Conservation (phyloP, 2,113 vertebrate genomes). For the Nesogale talazaci region DNA sequence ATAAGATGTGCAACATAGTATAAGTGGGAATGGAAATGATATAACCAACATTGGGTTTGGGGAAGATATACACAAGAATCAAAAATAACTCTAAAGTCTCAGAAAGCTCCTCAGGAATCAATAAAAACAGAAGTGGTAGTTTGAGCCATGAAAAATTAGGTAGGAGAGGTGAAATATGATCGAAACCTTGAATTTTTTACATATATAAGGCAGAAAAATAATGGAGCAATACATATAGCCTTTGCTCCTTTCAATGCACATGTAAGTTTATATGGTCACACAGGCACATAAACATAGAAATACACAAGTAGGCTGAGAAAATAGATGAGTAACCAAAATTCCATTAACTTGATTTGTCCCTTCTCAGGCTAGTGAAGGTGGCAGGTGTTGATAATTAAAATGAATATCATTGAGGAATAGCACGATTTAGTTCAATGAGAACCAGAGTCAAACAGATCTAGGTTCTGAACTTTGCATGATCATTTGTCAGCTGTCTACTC, state of each 20-base stretch:
- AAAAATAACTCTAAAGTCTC: background rate
- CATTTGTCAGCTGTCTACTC: background rate
- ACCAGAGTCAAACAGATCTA: background rate
- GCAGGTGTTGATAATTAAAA: background rate
- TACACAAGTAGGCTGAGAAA: background rate
- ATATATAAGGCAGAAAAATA: slow-evolving; percentile 19
- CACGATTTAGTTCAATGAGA: background rate
- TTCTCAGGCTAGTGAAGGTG: background rate
- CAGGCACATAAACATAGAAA: background rate
- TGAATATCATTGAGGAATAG: slow-evolving; percentile 7
- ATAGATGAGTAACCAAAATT: slow-evolving; percentile 25
- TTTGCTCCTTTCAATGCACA: background rate
- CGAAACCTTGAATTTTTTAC: slow-evolving; percentile 8
- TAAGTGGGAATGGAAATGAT: slow-evolving; percentile 31
- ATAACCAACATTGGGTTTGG: background rate
- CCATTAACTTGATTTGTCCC: slow-evolving; percentile 35
- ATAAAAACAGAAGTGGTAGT: background rate
- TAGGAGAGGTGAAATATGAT: background rate
- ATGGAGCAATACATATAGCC: background rate
- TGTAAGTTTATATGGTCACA: background rate
- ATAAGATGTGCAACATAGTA: background rate
- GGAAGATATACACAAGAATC: slow-evolving; percentile 28
- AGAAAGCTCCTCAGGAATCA: background rate
- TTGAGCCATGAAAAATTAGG: slow-evolving; percentile 10
- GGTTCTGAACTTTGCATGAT: background rate